Conservation (phyloP, 2,113 vertebrate species). For the Anarhynchus alexandrinus region DNA sequence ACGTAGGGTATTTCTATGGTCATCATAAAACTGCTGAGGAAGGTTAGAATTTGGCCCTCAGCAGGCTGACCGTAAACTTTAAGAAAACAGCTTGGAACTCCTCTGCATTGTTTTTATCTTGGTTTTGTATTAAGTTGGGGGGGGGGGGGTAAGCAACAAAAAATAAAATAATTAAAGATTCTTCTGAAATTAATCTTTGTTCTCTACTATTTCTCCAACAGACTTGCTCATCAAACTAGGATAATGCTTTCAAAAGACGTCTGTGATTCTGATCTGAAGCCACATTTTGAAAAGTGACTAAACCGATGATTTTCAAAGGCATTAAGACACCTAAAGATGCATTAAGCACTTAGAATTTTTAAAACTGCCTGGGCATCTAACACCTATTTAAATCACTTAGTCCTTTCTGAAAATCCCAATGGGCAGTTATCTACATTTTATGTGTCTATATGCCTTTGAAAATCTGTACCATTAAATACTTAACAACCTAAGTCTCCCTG, state of each 20-base stretch:
- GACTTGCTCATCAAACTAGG: not conserved
- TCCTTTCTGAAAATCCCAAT: constrained; percentile 14
- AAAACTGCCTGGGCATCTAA: constrained; percentile 22
- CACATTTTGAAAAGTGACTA: not conserved
- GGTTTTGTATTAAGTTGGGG: not conserved
- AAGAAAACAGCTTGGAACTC: not conserved
- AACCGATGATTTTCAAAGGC: constrained; percentile 36
- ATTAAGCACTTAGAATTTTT: constrained; percentile 56
- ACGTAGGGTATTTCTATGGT: not conserved
- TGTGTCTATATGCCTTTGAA: constrained; percentile 40
- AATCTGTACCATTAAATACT: constrained; percentile 52
- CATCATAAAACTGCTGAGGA: not conserved
- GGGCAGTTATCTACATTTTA: constrained; percentile 49
- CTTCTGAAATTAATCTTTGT: not conserved
- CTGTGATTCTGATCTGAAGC: not conserved
- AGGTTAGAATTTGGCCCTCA: not conserved
- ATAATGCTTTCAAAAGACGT: not conserved
- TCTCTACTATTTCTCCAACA: not conserved
- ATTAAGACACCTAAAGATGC: constrained; percentile 35
- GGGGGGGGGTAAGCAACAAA: not conserved
- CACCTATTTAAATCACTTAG: constrained; percentile 52
- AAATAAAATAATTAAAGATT: not conserved
- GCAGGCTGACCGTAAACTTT: not conserved
- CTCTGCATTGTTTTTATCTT: not conserved
- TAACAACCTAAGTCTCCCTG: constrained; percentile 8